Percentiles rank a stretch among this genome's conserved stretches.
phyloP scores from a whole-genome alignment of 64 coral and sea anemone species.

The Anthopleura sola region DNA sequence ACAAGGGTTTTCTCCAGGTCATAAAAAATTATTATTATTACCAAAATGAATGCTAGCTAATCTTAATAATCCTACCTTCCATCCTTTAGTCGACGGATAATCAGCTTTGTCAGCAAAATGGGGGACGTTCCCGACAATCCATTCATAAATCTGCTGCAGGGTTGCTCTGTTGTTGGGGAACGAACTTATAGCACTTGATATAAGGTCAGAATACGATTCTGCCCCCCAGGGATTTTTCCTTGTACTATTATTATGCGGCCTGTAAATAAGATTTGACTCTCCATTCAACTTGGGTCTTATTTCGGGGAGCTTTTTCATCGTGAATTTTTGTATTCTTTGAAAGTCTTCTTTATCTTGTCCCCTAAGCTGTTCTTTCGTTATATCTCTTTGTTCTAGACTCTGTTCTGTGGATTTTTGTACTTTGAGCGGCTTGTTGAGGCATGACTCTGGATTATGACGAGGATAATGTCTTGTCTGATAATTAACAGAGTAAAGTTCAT shows the following conservation, averaged over 20 bases:
- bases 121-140: constrained; percentile 33
- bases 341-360: neutral
- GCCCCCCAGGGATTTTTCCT: constrained; percentile 53
- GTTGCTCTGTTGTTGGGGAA: constrained; percentile 40
- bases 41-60: too few relatives aligned
- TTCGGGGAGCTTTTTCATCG: neutral
- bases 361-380: neutral
- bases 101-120: constrained; percentile 58
- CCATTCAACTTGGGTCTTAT: neutral
- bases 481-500: neutral
- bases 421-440: neutral
- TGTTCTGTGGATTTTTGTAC: neutral
- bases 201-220: constrained; percentile 58
- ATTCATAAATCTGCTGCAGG: constrained; percentile 56
- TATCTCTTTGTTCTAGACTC: neutral
- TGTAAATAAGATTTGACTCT: neutral
- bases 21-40: too few relatives aligned
- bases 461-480: neutral
- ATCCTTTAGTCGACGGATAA: constrained; percentile 57
- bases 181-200: constrained; percentile 50
- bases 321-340: neutral
- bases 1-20: too few relatives aligned
- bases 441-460: neutral
- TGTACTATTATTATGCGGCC: neutral
- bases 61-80: constrained; percentile 46